phyloP scores from a whole-genome alignment of 2,113 vertebrate genomes.

The Sisor rabdophorus region DNA sequence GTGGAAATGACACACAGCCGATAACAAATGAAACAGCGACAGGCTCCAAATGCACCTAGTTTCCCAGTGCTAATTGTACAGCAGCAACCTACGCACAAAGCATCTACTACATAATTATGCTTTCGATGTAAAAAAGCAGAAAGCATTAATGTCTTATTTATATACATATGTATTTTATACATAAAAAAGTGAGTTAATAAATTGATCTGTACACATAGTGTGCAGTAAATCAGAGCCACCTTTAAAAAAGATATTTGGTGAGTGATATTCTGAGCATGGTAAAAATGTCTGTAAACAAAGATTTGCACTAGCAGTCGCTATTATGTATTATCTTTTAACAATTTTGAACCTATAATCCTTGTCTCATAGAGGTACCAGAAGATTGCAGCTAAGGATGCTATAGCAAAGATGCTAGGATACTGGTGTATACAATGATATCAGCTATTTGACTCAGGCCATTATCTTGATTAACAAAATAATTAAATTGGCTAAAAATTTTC shows the following conservation, averaged over 20 bases:
- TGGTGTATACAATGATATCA: background rate
- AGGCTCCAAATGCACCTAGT: constrained; percentile 77
- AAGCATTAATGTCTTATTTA: constrained; percentile 85
- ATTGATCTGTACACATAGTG: constrained; percentile 61
- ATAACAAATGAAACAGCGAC: constrained; percentile 84
- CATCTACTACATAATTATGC: constrained; percentile 89
- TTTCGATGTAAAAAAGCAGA: constrained; percentile 80
- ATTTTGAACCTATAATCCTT: background rate
- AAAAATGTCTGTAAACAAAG: background rate
- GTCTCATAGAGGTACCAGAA: background rate
- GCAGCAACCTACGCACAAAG: constrained; percentile 87
- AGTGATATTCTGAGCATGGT: background rate
- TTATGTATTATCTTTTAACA: too few species aligned
- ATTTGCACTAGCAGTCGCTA: background rate
- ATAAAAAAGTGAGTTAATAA: constrained; percentile 74
- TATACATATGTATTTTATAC: too few species aligned
- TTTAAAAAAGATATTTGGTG: constrained; percentile 23
- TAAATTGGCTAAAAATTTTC: background rate
- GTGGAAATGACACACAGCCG: constrained; percentile 85
- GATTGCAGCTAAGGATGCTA: background rate
- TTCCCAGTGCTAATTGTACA: constrained; percentile 89
- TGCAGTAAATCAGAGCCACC: constrained; percentile 30
- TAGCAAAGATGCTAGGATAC: background rate
- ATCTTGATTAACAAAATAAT: background rate
- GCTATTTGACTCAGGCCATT: background rate